Percentiles rank a stretch among this genome's conserved stretches.
phyloP scores from a whole-genome alignment of 2,113 vertebrate genomes.

The Saccopteryx bilineata region DNA sequence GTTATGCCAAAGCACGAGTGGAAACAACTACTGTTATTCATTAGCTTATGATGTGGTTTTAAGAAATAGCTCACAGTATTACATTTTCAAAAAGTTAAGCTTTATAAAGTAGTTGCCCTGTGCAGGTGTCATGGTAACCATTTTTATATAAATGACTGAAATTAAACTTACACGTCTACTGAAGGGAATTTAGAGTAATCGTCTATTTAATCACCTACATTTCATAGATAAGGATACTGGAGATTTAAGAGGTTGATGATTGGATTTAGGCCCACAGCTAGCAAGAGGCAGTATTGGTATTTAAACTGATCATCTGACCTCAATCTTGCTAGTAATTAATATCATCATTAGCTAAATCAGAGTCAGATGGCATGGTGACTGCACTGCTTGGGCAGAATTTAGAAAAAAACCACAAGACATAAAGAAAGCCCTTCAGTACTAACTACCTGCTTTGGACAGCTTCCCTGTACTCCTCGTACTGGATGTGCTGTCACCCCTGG shows the following conservation, averaged over 20 bases:
- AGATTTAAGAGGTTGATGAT: background rate
- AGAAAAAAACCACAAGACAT: background rate
- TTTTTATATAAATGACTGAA: background rate
- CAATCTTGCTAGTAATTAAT: background rate
- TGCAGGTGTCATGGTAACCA: background rate
- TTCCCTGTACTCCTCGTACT: conserved; percentile 91
- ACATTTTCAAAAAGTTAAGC: background rate
- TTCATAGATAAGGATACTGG: background rate
- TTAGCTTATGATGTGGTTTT: background rate
- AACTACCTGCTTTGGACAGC: conserved; percentile 93
- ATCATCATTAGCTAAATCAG: background rate
- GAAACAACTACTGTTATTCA: background rate
- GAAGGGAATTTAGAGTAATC: background rate
- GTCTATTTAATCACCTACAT: background rate
- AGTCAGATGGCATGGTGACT: background rate
- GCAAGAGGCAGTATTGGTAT: background rate
- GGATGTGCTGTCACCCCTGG: conserved; percentile 89
- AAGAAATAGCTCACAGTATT: background rate
- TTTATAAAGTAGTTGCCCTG: background rate
- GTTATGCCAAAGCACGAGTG: background rate
- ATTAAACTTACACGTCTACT: background rate
- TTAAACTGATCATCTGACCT: background rate
- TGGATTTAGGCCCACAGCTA: background rate
- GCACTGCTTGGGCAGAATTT: background rate
- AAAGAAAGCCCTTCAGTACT: conserved; percentile 33